Evolutionary conservation across 2,888 invertebrate species (phyloP), one percentile per base, ranked within the genome.

Genomic region (Eurois occulta): DNA sequence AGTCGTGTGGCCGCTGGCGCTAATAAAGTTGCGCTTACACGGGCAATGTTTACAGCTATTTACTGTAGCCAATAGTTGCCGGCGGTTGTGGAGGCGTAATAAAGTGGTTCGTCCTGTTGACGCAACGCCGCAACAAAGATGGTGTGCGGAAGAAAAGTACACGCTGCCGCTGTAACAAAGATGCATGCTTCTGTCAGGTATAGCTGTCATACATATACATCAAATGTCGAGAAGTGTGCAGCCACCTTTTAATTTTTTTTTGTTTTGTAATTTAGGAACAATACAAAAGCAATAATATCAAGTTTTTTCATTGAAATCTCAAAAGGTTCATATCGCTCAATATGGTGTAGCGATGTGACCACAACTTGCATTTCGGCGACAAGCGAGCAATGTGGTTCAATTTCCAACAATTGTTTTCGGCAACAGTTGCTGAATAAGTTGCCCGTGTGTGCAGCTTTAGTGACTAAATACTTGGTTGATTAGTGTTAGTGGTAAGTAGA

Each of bases 401-500:
- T n/a, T n/a, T 41, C n/a, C 8, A 41, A 38, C 41, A 41, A 65
- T 41, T n/a, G 41, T n/a, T 65, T 8, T 65, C n/a, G 16, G 8
- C 16, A n/a, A 65, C 16, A 65, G 41, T n/a, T 41, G 38, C 38
- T 41, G 64, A 38, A 41, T 41, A 65, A 38, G 65, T 65, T 41
- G 65, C 41, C 41, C 10, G 65, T 65, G 24, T 65, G 78, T 78
- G 68, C 43, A 64, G 58, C 38, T 52, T 38, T 65, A 48, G 38
- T 11, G 46, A 67, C 64, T 73, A 46, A 72, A 76, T 71, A 82
- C 71, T 21, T 74, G 69, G 58, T 75, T 75, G 73, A 75, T 74
- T 76, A 75, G 75, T 52, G 52, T 65, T 32, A 70, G 71, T 74
- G 18, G 71, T 74, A 88, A 83, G 85, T 87, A n/a, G 87, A 87